Evolutionary conservation across 2,797 vertebrate species (phyloP), one percentile per base, ranked within the genome.

Genomic region (Agapornis canus): DNA sequence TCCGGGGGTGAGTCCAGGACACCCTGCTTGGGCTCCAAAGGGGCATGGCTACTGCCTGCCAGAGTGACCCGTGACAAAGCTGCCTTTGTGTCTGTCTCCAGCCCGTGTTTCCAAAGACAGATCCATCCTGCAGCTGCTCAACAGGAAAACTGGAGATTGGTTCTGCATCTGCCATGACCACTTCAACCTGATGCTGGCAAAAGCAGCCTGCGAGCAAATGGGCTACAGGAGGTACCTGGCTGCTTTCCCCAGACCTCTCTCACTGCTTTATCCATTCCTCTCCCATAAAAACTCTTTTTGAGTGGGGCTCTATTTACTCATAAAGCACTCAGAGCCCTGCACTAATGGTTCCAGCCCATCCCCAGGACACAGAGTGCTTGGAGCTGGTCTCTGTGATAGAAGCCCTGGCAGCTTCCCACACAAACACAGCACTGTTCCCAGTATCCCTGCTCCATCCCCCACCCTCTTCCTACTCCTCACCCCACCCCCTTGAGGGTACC

Each of bases 41-140:
- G 57, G 35, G 29, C 86, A 7, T n/a, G 23, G 39, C n/a, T 65
- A 54, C 75, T 39, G 47, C 0, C 42, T 21, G 32, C 45, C 9
- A 1, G 18, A 52, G 43, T 13, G 47, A 13, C 63, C 59, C 0
- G 1, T 3, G 3, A 5, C 37, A 32, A 6, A 66, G 68, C 82
- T 92, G 78, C 95, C 76, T 45, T 11, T 49, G 29, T 76, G 35
- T 76, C 29, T 80, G 66, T 59, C 87, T n/a, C 86, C 83, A 99
- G 99, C 99, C 77, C 98, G 99, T 1, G 96, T 99, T 51, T 96
- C 96, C 83, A 97, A 98, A 17, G 95, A 86, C 54, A 35, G 56
- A 65, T 97, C 97, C 15, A 96, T 99, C 71, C 98, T 99, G 73
- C 99, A 99, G 96, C 97, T 99, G 65, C 98, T 98, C 57, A 92